Evolutionary conservation across 2,113 vertebrate species (phyloP), one percentile per base, ranked within the genome.

Genomic region (Oophaga pumilio): DNA sequence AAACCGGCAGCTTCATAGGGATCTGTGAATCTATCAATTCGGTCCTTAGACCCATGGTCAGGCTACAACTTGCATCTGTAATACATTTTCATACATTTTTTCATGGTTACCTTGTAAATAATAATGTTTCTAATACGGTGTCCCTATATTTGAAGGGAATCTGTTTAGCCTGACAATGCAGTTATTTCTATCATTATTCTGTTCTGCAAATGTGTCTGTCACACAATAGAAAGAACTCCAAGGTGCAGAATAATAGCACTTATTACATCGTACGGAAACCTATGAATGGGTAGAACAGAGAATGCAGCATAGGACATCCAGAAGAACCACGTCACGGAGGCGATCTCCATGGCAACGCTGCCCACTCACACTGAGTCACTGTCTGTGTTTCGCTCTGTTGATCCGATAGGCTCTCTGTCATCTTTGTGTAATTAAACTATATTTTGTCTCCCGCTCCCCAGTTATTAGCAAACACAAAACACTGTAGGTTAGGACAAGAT

Each of bases 361-460:
- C 84, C 84, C 52, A 77, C 73, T 85, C 43, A 7, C 57, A 11
- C 20, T 85, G 84, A 85, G 84, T 85, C 84, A 85, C 18, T 8
- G 14, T 66, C 57, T 22, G 24, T 64, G 53, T 60, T 52, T 77
- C 64, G 73, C 84, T 77, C 57, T 43, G 59, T 14, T 85, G 6
- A 77, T 43, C 57, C 66, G 73, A 77, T 43, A 77, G 24, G 43
- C 74, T 17, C 24, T 84, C 57, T 83, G 82, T 24, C 71, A 62
- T 85, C 84, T 85, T 17, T 49, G 73, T 85, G 53, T 43, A 76
- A 73, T 60, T 33, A 76, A 74, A 84, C 17, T 18, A 9, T 76
- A 60, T 85, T 50, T 50, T 52, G 20, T 26, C 77, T 77, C 59
- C 59, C 14, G 5, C 17, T 66, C 13, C 15, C 8, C 66, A 64